Conservation (phyloP, 1,140 invertebrate genomes). For the Hylaeus anthracinus region DNA sequence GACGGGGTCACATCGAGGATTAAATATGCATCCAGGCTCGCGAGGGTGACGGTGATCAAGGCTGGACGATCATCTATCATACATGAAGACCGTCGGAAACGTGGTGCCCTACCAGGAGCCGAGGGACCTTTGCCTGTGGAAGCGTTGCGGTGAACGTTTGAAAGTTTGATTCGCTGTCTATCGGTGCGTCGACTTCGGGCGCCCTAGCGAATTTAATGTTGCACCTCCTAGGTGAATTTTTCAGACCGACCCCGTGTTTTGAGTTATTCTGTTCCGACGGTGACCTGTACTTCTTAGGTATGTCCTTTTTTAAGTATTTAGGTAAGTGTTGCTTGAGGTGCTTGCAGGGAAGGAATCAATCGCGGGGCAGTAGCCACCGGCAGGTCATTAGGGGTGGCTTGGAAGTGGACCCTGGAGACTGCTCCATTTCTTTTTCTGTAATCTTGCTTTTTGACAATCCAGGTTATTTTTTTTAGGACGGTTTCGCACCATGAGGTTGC, state of each 20-base stretch:
- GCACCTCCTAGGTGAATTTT: background rate
- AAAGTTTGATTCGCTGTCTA: constrained; percentile 20
- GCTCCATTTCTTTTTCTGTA: too few species aligned
- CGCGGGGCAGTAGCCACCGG: too few species aligned
- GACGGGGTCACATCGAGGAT: constrained; percentile 48
- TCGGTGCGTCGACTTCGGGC: background rate
- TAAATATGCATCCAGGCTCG: constrained; percentile 53
- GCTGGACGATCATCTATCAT: constrained; percentile 52
- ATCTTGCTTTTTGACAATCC: too few species aligned
- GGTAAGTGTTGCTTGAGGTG: too few species aligned
- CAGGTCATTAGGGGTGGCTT: too few species aligned
- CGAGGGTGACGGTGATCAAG: constrained; percentile 63
- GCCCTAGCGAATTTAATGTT: background rate
- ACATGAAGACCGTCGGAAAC: constrained; percentile 26
- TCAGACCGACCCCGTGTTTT: background rate
- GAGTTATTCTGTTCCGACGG: background rate
- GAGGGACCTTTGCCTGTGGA: constrained; percentile 22
- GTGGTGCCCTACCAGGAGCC: background rate
- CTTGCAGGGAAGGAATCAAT: too few species aligned
- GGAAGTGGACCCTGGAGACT: too few species aligned
- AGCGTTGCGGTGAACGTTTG: constrained; percentile 1
- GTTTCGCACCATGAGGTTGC: too few species aligned
- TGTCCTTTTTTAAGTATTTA: too few species aligned
- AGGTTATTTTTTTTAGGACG: too few species aligned
- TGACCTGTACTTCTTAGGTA: too few species aligned